Evolutionary conservation across 2,113 vertebrate species (phyloP).

Genomic region (Heterochromis multidens): DNA sequence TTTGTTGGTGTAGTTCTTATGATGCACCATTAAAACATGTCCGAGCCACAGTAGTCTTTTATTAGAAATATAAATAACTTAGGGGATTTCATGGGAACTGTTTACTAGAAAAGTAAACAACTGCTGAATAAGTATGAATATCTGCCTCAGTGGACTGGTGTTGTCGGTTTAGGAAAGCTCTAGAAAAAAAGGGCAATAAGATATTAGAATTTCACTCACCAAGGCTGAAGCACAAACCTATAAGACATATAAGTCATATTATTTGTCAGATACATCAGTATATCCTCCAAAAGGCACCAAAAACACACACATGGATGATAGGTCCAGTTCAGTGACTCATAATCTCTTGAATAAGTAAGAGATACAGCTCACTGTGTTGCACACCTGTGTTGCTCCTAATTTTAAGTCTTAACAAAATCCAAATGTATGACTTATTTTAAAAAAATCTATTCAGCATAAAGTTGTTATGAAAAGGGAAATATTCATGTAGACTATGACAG

Average conservation of each 20-base stretch:
- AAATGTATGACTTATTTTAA: too few relatives aligned
- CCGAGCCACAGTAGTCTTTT: neutral
- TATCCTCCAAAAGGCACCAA: neutral
- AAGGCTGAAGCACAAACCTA: neutral
- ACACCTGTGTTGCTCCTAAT: neutral
- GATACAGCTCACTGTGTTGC: neutral
- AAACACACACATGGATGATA: neutral
- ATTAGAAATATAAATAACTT: neutral
- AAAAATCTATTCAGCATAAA: neutral
- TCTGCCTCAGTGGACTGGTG: neutral
- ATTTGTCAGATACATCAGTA: neutral
- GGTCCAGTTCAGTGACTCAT: too few relatives aligned
- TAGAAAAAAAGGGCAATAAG: neutral
- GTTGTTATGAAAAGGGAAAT: neutral
- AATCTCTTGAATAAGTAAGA: too few relatives aligned
- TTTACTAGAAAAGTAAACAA: neutral
- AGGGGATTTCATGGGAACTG: neutral
- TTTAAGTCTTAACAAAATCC: too few relatives aligned
- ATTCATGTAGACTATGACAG: neutral
- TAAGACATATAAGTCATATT: neutral
- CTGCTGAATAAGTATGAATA: neutral
- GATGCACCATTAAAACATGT: neutral
- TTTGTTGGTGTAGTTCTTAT: neutral
- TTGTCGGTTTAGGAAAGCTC: neutral
- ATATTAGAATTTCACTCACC: neutral